Evolutionary conservation across 1,140 invertebrate species (phyloP).

Genomic region (Chrysomallon squamiferum): DNA sequence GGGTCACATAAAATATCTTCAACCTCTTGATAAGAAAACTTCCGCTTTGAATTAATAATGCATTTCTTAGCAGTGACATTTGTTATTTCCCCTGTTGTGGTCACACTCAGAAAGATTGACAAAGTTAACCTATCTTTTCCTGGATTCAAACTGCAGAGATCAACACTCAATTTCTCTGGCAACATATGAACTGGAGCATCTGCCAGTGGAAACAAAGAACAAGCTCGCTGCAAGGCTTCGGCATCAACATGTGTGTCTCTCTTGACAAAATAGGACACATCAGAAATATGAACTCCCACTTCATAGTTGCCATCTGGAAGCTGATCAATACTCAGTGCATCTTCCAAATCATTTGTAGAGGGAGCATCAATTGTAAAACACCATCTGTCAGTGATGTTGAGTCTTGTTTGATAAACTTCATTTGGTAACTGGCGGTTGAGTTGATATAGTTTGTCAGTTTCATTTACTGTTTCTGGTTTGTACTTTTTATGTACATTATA

Average conservation of each 20-base stretch:
- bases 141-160: conserved; percentile 61
- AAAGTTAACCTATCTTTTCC: conserved; percentile 52
- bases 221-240: conserved; percentile 46
- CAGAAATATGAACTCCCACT: conserved; percentile 57
- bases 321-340: conserved; percentile 80
- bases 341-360: conserved; percentile 96
- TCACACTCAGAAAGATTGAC: conserved; percentile 49
- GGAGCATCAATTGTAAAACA: conserved; percentile 96
- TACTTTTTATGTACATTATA: conserved; percentile 36
- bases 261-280: conserved; percentile 56
- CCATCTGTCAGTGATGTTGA: conserved; percentile 66
- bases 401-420: conserved; percentile 70
- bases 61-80: conserved; percentile 26
- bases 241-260: conserved; percentile 46
- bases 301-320: conserved; percentile 37
- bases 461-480: conserved; percentile 16
- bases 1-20: conserved; percentile 43
- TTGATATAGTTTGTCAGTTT: conserved; percentile 21
- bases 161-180: conserved; percentile 54
- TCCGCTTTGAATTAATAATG: conserved; percentile 45
- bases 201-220: conserved; percentile 39
- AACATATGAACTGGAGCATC: conserved; percentile 59
- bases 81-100: conserved; percentile 36
- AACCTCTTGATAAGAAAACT: conserved; percentile 35
- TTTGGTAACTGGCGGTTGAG: conserved; percentile 19